Evolutionary conservation across 2,113 vertebrate genomes (phyloP).

Genomic region (Takifugu flavidus): DNA sequence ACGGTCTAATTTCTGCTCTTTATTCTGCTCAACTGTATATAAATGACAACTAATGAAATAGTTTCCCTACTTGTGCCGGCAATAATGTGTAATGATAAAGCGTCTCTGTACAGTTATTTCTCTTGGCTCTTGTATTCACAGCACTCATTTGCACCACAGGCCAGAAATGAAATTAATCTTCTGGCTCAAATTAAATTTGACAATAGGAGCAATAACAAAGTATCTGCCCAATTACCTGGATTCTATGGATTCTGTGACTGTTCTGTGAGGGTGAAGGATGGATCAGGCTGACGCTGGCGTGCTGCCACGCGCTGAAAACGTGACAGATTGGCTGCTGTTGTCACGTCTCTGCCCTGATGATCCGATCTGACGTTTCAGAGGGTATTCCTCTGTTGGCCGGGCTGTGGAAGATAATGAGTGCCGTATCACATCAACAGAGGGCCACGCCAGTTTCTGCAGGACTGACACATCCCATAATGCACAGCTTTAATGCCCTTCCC

Average conservation of each 20-base stretch:
- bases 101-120: constrained; percentile 37
- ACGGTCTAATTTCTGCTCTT: constrained; percentile 7
- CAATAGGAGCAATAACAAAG: constrained; percentile 34
- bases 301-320: constrained; percentile 46
- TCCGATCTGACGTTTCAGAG: constrained; percentile 64
- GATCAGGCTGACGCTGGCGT: constrained; percentile 30
- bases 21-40: constrained; percentile 25
- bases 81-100: constrained; percentile 24
- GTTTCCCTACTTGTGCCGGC: background rate
- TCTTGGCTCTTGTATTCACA: constrained; percentile 37
- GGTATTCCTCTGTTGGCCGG: constrained; percentile 65
- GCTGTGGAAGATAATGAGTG: constrained; percentile 64
- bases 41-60: background rate
- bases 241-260: constrained; percentile 30
- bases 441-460: constrained; percentile 58
- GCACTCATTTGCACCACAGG: constrained; percentile 9
- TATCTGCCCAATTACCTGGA: constrained; percentile 33
- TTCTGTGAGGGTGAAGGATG: constrained; percentile 40
- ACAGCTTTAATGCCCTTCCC: constrained; percentile 51
- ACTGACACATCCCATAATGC: constrained; percentile 66
- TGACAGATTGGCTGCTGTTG: constrained; percentile 59
- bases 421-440: constrained; percentile 74
- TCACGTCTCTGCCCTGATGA: constrained; percentile 51
- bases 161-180: constrained; percentile 32
- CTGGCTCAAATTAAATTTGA: constrained; percentile 35